Evolutionary conservation across 1,140 invertebrate genomes (phyloP).

Genomic region (Drosophila sp.): DNA sequence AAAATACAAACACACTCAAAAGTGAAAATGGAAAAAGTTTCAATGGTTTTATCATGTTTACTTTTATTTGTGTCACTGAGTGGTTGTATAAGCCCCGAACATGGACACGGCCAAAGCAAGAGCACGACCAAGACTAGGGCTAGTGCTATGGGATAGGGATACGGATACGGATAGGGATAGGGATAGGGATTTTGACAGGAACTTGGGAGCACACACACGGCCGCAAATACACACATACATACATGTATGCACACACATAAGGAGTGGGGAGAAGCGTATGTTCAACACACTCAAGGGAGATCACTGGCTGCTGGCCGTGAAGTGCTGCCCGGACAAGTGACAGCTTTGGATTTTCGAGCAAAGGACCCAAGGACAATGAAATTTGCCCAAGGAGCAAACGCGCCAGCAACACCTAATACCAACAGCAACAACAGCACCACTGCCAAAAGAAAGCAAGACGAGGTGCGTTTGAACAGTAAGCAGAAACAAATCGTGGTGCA

Average conservation of each 20-base stretch:
- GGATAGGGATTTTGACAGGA: conserved; percentile 12
- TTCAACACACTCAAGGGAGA: conserved; percentile 77
- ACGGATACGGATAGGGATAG: conserved; percentile 39
- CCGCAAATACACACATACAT: conserved; percentile 42
- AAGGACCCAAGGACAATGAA: conserved; percentile 42
- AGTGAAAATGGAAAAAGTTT: conserved; percentile 81
- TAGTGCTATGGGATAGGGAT: conserved; percentile 19
- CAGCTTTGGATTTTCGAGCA: conserved; percentile 56
- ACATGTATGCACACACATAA: conserved; percentile 19
- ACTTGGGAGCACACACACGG: not conserved
- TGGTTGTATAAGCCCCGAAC: conserved; percentile 70
- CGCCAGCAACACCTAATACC: not conserved
- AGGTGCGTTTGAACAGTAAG: too few relatives aligned
- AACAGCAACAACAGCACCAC: not conserved
- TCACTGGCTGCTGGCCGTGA: conserved; percentile 68
- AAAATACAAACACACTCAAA: conserved; percentile 80
- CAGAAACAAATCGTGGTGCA: too few relatives aligned
- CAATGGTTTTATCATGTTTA: conserved; percentile 81
- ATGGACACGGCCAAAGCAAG: conserved; percentile 23
- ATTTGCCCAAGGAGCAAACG: conserved; percentile 9
- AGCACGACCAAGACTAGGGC: conserved; percentile 8
- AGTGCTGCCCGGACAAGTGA: conserved; percentile 61
- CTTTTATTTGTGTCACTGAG: conserved; percentile 81
- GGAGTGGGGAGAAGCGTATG: conserved; percentile 47
- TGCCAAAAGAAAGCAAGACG: not conserved